These are phyloP conservation scores for Polyommatus iphigenia DNA, from an alignment of 2,888 invertebrate genomes.

Conservation along the genomic window DNA sequence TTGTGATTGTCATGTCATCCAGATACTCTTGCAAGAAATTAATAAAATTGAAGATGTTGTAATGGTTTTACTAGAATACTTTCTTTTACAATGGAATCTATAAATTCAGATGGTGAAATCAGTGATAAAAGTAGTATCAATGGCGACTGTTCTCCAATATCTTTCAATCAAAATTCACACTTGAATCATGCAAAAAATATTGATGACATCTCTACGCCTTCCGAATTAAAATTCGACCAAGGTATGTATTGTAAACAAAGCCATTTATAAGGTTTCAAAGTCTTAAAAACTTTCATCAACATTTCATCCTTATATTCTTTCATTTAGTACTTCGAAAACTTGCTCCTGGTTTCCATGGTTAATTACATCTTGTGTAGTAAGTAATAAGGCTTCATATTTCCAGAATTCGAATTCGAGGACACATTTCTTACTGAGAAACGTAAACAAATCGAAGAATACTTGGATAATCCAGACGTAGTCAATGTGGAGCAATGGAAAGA, in stretches of 20 bases:
- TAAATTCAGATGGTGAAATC: slow-evolving; percentile 56
- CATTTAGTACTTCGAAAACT: background rate
- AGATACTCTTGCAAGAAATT: slow-evolving; percentile 23
- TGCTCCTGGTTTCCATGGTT: background rate
- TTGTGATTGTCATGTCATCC: slow-evolving; percentile 6
- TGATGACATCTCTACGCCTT: slow-evolving; percentile 79
- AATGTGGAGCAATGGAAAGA: slow-evolving; percentile 78
- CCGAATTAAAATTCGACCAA: slow-evolving; percentile 85
- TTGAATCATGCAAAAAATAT: slow-evolving; percentile 71
- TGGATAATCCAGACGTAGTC: slow-evolving; percentile 68
- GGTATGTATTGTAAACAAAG: slow-evolving; percentile 82
- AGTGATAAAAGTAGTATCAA: slow-evolving; percentile 61
- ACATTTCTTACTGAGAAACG: slow-evolving; percentile 81
- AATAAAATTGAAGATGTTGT: slow-evolving; percentile 56
- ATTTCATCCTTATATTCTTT: slow-evolving; percentile 16
- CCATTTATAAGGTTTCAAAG: background rate
- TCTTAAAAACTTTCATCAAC: background rate
- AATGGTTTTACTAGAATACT: slow-evolving; percentile 68
- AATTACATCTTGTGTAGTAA: background rate
- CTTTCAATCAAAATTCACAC: slow-evolving; percentile 54
- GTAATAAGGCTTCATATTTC: slow-evolving; percentile 42
- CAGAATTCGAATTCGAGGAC: slow-evolving; percentile 82
- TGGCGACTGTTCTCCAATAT: slow-evolving; percentile 60
- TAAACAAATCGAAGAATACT: slow-evolving; percentile 79
- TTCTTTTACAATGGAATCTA: slow-evolving; percentile 64